A percentile compares a stretch with the other conserved stretches of the same genome.
Conservation (phyloP, 2,888 invertebrate genomes). For the Suillia variegata region DNA sequence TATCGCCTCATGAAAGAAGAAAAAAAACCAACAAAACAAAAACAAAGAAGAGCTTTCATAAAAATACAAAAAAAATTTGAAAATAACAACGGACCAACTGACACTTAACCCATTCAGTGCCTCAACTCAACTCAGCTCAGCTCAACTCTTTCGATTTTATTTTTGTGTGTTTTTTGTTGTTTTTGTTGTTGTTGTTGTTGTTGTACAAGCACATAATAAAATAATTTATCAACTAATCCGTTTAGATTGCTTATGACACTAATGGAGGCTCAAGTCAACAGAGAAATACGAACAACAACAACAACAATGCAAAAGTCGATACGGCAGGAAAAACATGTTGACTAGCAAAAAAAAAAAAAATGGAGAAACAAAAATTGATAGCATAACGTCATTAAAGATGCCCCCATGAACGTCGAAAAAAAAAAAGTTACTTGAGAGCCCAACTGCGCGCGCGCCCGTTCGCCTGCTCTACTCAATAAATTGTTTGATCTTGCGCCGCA, state of each 20-base stretch:
- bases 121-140: constrained; percentile 2
- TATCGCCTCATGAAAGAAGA: constrained; percentile 1
- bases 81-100: constrained; percentile 3
- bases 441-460: neutral
- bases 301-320: neutral
- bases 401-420: neutral
- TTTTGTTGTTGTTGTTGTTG: no score
- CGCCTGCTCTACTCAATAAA: constrained; percentile 8
- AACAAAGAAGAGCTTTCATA: neutral
- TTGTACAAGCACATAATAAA: constrained; percentile 32
- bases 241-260: constrained; percentile 43
- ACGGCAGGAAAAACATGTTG: no score
- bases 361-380: neutral
- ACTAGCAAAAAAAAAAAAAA: no score
- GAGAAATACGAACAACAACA: constrained; percentile 5
- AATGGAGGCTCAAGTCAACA: constrained; percentile 25
- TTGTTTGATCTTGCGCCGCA: constrained; percentile 24
- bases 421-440: neutral
- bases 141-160: no score
- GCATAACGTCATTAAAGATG: neutral
- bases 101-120: constrained; percentile 14
- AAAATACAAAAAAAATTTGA: neutral
- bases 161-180: constrained; percentile 13
- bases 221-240: constrained; percentile 49
- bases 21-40: constrained; percentile 6